Conservation (phyloP, 2,888 invertebrate species). For the Tridacna gigas region DNA sequence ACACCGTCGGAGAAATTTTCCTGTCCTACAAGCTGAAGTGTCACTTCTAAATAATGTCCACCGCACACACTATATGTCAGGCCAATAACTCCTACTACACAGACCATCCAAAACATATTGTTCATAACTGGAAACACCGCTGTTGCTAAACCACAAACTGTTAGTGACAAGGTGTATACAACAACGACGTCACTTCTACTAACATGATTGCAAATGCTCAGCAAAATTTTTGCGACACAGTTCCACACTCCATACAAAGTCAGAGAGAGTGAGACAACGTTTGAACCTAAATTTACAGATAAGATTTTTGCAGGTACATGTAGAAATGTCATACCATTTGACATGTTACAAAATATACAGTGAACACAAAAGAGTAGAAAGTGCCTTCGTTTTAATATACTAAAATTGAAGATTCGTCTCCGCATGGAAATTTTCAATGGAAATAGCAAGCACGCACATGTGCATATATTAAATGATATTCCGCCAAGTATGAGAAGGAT, state of each 20-base stretch:
- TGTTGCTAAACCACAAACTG: constrained; percentile 37
- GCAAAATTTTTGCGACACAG: constrained; percentile 45
- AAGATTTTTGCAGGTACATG: constrained; percentile 52
- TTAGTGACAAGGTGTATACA: constrained; percentile 41
- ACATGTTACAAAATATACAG: constrained; percentile 47
- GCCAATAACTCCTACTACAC: constrained; percentile 32
- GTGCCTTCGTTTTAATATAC: constrained; percentile 31
- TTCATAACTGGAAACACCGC: constrained; percentile 32
- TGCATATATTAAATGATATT: constrained; percentile 50
- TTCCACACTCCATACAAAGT: constrained; percentile 49
- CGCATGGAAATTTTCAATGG: constrained; percentile 16
- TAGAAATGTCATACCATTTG: constrained; percentile 48
- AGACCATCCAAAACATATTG: constrained; percentile 36
- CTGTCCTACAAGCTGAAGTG: constrained; percentile 38
- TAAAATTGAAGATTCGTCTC: constrained; percentile 34
- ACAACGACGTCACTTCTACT: constrained; percentile 28
- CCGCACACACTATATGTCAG: constrained; percentile 54
- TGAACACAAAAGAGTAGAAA: constrained; percentile 45
- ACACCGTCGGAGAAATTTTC: constrained; percentile 54
- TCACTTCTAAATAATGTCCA: constrained; percentile 49
- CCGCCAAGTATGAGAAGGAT: constrained; percentile 49
- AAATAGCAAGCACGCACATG: constrained; percentile 47
- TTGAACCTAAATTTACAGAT: constrained; percentile 29
- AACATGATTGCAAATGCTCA: constrained; percentile 44
- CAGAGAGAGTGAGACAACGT: constrained; percentile 35